Conservation (phyloP, 2,113 vertebrate genomes). For the Zeus faber region DNA sequence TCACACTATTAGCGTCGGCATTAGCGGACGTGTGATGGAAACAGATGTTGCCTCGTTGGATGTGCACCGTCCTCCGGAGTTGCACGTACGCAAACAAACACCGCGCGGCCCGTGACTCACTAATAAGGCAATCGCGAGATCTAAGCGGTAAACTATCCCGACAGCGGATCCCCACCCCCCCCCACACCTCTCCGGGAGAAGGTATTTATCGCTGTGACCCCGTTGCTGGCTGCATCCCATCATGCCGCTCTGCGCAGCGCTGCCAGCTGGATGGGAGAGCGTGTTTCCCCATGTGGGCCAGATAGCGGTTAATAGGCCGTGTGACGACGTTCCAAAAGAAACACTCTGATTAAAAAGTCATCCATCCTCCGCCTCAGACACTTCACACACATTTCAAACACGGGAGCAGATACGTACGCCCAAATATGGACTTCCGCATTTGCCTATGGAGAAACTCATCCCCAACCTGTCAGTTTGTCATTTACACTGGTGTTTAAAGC, state of each 20-base stretch:
- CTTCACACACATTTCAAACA: constrained; percentile 38
- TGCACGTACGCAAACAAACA: constrained; percentile 25
- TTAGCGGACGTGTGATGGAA: constrained; percentile 20
- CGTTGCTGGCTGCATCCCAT: constrained; percentile 25
- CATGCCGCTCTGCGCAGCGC: constrained; percentile 20
- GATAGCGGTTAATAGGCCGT: constrained; percentile 51
- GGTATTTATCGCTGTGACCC: constrained; percentile 55
- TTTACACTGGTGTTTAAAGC: too few species aligned
- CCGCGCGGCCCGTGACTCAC: constrained; percentile 16
- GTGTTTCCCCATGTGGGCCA: constrained; percentile 35
- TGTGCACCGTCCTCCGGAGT: too few species aligned
- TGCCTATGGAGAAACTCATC: too few species aligned
- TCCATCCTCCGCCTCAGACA: constrained; percentile 40
- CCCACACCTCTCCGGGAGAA: constrained; percentile 22
- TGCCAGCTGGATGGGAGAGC: constrained; percentile 48
- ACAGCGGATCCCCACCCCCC: too few species aligned
- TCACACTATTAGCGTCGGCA: background rate
- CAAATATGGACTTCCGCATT: too few species aligned
- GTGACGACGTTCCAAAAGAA: constrained; percentile 58
- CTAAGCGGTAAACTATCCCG: too few species aligned
- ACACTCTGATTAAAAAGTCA: constrained; percentile 60
- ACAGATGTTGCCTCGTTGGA: too few species aligned
- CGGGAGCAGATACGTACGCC: constrained; percentile 3
- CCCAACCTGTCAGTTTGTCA: too few species aligned
- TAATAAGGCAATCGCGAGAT: too few species aligned